Evolutionary conservation across 2,113 vertebrate genomes (phyloP), one percentile per base, ranked within the genome.

Genomic region (Xiphophorus couchianus): DNA sequence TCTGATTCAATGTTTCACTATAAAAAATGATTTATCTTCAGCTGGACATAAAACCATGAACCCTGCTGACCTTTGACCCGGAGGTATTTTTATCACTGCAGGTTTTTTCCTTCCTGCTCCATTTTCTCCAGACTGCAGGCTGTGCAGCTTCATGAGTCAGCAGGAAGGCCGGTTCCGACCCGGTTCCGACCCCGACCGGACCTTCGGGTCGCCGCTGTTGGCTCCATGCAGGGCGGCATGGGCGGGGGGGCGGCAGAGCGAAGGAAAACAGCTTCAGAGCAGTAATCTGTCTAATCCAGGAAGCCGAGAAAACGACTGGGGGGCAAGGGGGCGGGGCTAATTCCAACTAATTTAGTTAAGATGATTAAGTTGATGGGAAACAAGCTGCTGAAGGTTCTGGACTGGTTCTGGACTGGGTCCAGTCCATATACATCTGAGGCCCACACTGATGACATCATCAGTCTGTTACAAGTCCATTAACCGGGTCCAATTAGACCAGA

Each of bases 201-300:
- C 35, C 35, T 10, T 2, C 35, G 10, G 33, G 35, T 9, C 2
- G 9, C 35, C 9, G 35, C 35, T 37, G 8, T 11, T 2, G 10
- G 35, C 35, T 37, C 10, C 35, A 37, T 11, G 35, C 35, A 37
- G 35, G 35, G 35, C 35, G 35, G 9, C 35, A 11, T 37, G 35
- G 35, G 9, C 9, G 35, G 35, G 35, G 35, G 35, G 35, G 35
- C 35, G 17, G 44, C 44, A 48, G 44, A 30, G n/a, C 71, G 28
- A 37, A 72, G 69, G 88, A 91, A 90, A 90, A 87, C 62, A 84
- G 85, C 86, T 91, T 87, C 92, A 93, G 93, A 93, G 88, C 1
- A 66, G 71, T 91, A 93, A 93, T 93, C 93, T 90, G 85, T 88
- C 87, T 94, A 92, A 94, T 93, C 91, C 90, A 87, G 61, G 90